Conservation (phyloP, 1,140 invertebrate genomes). For the Acromyrmex heyeri region DNA sequence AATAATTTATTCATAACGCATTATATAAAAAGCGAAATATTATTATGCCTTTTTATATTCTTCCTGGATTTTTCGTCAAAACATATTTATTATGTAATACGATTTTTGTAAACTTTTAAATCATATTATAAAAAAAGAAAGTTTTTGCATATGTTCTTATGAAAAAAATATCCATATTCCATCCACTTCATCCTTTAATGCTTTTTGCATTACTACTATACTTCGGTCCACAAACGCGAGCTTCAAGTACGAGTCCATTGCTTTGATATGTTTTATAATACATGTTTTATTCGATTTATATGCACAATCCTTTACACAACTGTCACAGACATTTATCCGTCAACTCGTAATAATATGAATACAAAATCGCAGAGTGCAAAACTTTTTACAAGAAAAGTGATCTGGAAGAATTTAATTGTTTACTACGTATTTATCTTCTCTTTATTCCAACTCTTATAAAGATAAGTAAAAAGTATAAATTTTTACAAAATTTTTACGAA, state of each 20-base stretch:
- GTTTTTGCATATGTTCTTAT: neutral
- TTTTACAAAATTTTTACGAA: neutral
- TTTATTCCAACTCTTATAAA: neutral
- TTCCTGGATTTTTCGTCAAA: neutral
- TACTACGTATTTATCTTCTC: neutral
- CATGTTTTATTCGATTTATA: constrained; percentile 25
- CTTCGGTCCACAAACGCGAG: constrained; percentile 13
- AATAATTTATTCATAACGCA: neutral
- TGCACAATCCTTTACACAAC: neutral
- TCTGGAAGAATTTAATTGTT: neutral
- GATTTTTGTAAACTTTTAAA: neutral
- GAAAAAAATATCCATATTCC: neutral
- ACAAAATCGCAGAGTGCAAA: neutral
- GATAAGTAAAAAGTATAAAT: neutral
- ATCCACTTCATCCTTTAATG: constrained; percentile 2
- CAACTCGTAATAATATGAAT: neutral
- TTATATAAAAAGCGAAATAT: neutral
- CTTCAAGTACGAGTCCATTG: constrained; percentile 16
- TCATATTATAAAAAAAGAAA: too few relatives aligned
- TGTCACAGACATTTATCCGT: neutral
- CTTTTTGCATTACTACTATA: constrained; percentile 13
- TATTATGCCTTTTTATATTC: neutral
- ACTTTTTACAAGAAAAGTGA: neutral
- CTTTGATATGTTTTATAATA: constrained; percentile 38
- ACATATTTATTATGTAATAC: neutral